These are phyloP conservation scores for Rhopalosiphum maidis DNA, from an alignment of 1,140 invertebrate species.

Conservation along the genomic window DNA sequence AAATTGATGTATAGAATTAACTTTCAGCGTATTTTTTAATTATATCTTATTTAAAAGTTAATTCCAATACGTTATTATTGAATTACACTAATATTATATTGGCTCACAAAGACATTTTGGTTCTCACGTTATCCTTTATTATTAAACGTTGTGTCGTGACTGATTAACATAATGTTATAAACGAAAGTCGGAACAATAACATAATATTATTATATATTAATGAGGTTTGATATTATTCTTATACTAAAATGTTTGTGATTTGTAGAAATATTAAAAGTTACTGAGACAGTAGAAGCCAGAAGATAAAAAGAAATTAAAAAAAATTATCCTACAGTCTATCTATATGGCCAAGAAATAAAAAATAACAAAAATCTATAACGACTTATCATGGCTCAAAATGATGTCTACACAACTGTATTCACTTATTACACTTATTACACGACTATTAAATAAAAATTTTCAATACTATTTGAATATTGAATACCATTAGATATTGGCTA, in stretches of 20 bases:
- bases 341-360: too few species aligned
- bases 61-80: not conserved
- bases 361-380: not conserved
- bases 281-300: not conserved
- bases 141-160: not conserved
- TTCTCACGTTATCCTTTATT: not conserved
- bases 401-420: not conserved
- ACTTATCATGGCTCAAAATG: not conserved
- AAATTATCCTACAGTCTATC: too few species aligned
- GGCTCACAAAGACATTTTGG: not conserved
- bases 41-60: not conserved
- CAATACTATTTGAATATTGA: not conserved
- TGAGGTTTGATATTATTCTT: not conserved
- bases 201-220: not conserved
- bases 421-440: not conserved
- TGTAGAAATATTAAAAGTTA: not conserved
- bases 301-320: too few species aligned
- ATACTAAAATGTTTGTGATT: not conserved
- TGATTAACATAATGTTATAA: not conserved
- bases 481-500: not conserved
- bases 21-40: too few species aligned
- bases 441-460: not conserved
- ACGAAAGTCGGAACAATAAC: not conserved
- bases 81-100: not conserved
- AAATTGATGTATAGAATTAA: too few species aligned